Percentiles rank a stretch among this genome's conserved stretches.
These are phyloP conservation scores for Sarcophaga carnaria DNA, from an alignment of 2,888 invertebrate genomes.

Conservation along the genomic window DNA sequence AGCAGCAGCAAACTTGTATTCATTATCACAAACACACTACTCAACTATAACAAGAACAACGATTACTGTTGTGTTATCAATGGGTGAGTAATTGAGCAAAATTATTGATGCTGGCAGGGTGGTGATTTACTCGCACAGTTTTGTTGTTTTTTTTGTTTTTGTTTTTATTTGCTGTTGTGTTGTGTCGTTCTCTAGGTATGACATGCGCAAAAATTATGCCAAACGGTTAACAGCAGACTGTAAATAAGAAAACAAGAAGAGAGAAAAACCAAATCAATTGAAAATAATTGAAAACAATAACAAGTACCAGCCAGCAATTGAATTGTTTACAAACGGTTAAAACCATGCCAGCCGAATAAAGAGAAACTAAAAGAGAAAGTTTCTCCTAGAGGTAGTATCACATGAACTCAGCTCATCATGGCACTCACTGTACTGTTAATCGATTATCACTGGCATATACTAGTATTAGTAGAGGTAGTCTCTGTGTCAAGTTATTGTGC, in stretches of 20 bases:
- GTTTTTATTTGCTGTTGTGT: too few relatives aligned
- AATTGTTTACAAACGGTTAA: neutral
- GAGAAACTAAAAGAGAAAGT: neutral
- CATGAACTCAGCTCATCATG: neutral
- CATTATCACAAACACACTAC: neutral
- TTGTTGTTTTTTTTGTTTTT: neutral
- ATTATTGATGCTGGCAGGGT: slow-evolving; percentile 55
- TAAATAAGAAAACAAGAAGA: slow-evolving; percentile 37
- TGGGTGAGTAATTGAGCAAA: slow-evolving; percentile 16
- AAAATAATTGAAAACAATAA: neutral
- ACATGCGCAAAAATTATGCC: slow-evolving; percentile 63
- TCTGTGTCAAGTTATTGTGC: neutral
- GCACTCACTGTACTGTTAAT: slow-evolving; percentile 34
- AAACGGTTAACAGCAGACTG: slow-evolving; percentile 65
- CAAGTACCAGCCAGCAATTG: neutral
- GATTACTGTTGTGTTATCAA: slow-evolving; percentile 20
- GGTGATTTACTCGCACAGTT: slow-evolving; percentile 14
- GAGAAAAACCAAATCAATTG: neutral
- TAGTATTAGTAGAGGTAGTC: slow-evolving; percentile 16
- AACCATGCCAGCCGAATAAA: neutral
- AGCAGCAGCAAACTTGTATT: slow-evolving; percentile 3
- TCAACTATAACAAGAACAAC: slow-evolving; percentile 10
- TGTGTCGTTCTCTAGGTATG: neutral
- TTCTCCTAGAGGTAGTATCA: neutral
- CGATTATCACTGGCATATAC: slow-evolving; percentile 43